phyloP scores from a whole-genome alignment of 2,113 vertebrate species.

The Chrysochloris asiatica region DNA sequence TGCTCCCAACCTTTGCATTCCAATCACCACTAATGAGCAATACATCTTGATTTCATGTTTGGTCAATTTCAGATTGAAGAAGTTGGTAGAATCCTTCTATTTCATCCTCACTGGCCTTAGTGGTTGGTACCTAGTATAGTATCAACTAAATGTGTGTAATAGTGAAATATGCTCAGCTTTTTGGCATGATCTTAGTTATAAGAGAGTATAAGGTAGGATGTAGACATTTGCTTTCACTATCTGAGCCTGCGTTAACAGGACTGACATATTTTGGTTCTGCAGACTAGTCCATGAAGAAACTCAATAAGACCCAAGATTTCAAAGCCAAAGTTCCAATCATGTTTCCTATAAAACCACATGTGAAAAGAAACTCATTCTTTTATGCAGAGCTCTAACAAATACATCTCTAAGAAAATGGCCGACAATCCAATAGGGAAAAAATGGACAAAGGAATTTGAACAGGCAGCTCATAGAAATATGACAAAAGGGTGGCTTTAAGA shows the following conservation, averaged over 20 bases:
- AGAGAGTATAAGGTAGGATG: background rate
- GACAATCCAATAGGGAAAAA: background rate
- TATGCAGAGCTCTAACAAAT: background rate
- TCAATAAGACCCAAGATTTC: background rate
- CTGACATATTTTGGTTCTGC: background rate
- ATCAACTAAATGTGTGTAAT: background rate
- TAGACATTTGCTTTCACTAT: background rate
- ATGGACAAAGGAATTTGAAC: background rate
- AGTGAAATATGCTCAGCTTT: background rate
- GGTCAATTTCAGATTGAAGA: too few relatives aligned
- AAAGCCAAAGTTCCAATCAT: too few relatives aligned
- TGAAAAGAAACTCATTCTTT: background rate
- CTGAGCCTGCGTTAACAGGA: background rate
- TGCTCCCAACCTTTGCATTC: too few relatives aligned
- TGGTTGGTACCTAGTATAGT: background rate
- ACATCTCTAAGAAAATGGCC: background rate
- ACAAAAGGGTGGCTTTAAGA: background rate
- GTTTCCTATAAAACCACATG: background rate
- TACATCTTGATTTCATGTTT: too few relatives aligned
- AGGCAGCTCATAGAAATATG: background rate
- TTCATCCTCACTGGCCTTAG: too few relatives aligned
- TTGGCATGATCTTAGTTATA: background rate
- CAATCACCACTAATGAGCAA: too few relatives aligned
- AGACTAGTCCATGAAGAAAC: background rate
- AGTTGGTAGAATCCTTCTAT: too few relatives aligned